Conservation (phyloP, 1,140 invertebrate genomes). For the Paracyclopina nana region DNA sequence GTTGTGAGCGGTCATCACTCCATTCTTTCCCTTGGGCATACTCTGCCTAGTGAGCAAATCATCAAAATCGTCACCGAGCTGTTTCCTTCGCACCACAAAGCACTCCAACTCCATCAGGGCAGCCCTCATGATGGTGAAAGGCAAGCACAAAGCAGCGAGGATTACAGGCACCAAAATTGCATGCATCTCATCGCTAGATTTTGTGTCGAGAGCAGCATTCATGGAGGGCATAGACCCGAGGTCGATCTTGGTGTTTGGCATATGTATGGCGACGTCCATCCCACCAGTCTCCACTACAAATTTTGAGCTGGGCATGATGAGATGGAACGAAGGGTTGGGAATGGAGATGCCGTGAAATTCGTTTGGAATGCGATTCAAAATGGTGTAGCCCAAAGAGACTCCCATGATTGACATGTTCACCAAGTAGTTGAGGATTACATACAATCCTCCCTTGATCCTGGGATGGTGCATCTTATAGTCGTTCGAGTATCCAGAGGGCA, state of each 20-base stretch:
- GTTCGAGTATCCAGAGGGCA: slow-evolving; percentile 4
- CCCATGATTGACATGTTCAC: neutral
- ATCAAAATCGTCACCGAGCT: neutral
- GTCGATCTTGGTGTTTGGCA: slow-evolving; percentile 1
- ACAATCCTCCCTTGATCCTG: neutral
- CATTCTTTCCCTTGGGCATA: neutral
- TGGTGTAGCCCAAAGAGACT: slow-evolving; percentile 5
- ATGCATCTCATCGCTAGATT: neutral
- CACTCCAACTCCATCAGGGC: slow-evolving; percentile 10
- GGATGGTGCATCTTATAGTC: slow-evolving; percentile 3
- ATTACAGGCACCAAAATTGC: neutral
- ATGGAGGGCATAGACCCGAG: slow-evolving; percentile 9
- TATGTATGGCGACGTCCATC: neutral
- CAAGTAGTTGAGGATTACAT: slow-evolving; percentile 7
- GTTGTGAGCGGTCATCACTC: neutral
- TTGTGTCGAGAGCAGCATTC: neutral
- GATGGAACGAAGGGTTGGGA: neutral
- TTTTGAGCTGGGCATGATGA: neutral
- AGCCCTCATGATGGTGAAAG: slow-evolving; percentile 7
- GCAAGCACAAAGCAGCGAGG: neutral
- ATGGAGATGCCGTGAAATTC: slow-evolving; percentile 1
- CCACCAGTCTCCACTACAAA: neutral
- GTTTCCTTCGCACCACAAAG: neutral
- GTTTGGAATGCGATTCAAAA: neutral
- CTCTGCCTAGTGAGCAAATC: neutral